phyloP scores from a whole-genome alignment of 2,888 invertebrate genomes.

The Unio pictorum region DNA sequence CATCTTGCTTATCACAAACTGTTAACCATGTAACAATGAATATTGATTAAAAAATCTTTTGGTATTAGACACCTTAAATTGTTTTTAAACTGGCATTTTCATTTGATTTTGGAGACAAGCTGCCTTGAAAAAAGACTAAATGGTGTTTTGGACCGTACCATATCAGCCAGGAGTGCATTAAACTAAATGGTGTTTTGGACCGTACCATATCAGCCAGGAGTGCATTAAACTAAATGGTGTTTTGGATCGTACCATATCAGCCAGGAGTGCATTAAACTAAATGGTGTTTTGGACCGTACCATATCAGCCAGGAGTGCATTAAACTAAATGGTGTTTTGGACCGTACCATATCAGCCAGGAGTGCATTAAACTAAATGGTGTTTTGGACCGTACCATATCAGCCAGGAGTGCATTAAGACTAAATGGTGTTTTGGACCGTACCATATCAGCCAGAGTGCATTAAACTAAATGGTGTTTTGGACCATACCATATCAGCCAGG shows the following conservation, averaged over 20 bases:
- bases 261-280: constrained; percentile 92
- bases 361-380: constrained; percentile 84
- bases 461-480: no score
- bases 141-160: constrained; percentile 74
- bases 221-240: constrained; percentile 84
- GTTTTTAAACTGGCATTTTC: no score
- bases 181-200: constrained; percentile 76
- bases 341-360: constrained; percentile 89
- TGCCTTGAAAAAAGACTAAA: no score
- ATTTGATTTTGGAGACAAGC: no score
- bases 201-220: constrained; percentile 89
- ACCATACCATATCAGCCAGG: no score
- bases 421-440: constrained; percentile 46
- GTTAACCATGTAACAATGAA: no score
- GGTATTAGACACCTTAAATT: no score
- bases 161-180: constrained; percentile 92
- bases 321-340: constrained; percentile 76
- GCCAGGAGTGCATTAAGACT: constrained; percentile 95
- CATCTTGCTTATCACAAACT: no score
- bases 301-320: constrained; percentile 94
- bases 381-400: constrained; percentile 79
- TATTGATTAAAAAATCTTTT: no score
- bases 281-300: constrained; percentile 71
- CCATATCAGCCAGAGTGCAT: constrained; percentile 85
- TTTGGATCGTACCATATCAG: constrained; percentile 81